Evolutionary conservation across 2,888 invertebrate species (phyloP).

Genomic region (Carpatolechia fugitivella): DNA sequence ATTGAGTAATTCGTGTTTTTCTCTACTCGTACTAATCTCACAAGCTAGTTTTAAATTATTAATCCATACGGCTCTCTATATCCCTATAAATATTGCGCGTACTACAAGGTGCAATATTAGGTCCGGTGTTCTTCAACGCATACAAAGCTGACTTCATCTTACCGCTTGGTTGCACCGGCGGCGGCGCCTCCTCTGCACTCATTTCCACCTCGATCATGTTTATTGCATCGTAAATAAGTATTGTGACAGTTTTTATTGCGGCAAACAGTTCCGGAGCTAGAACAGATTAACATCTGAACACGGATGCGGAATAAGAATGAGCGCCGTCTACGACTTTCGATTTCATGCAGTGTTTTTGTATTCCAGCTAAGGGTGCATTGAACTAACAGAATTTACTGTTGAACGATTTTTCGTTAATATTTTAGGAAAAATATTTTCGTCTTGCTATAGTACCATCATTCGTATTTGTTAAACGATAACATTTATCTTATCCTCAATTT

Average conservation of each 20-base stretch:
- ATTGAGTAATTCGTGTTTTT: too few species aligned
- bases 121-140: not conserved
- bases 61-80: too few species aligned
- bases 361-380: not conserved
- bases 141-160: not conserved
- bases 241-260: constrained; percentile 72
- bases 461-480: too few species aligned
- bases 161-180: constrained; percentile 1
- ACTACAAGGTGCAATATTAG: not conserved
- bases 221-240: constrained; percentile 69
- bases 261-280: constrained; percentile 56
- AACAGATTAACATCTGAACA: constrained; percentile 60
- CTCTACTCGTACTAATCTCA: too few species aligned
- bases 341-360: constrained; percentile 7
- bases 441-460: too few species aligned
- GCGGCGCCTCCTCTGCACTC: not conserved
- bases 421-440: too few species aligned
- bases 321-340: not conserved
- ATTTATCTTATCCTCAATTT: too few species aligned
- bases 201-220: constrained; percentile 49
- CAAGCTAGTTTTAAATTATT: too few species aligned
- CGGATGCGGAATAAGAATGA: constrained; percentile 45
- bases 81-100: not conserved
- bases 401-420: not conserved
- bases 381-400: not conserved